phyloP scores from a whole-genome alignment of 2,888 invertebrate genomes.

The Rhingia rostrata region DNA sequence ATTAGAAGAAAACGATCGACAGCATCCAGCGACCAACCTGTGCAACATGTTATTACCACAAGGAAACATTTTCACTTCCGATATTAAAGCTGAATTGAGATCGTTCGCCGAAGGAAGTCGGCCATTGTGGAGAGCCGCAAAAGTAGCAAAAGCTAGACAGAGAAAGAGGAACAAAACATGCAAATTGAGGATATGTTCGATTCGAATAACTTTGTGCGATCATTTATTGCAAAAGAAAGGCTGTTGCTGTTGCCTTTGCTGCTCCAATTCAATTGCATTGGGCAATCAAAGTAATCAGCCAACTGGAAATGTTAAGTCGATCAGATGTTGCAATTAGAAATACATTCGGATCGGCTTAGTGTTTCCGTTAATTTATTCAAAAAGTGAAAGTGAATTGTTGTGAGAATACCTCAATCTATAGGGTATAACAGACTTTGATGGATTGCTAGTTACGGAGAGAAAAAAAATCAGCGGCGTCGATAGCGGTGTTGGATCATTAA shows the following conservation, averaged over 20 bases:
- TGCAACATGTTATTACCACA: conserved; percentile 42
- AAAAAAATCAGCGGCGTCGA: too few relatives aligned
- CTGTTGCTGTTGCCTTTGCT: neutral
- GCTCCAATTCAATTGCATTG: conserved; percentile 30
- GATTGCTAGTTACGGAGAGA: too few relatives aligned
- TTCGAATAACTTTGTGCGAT: conserved; percentile 30
- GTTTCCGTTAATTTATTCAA: conserved; percentile 66
- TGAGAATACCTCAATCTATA: neutral
- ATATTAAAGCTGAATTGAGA: conserved; percentile 41
- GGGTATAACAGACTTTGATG: neutral
- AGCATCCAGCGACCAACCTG: conserved; percentile 13
- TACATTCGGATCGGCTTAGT: conserved; percentile 24
- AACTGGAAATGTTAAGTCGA: conserved; percentile 52
- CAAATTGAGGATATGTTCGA: conserved; percentile 53
- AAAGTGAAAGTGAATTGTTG: conserved; percentile 65
- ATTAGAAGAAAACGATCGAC: conserved; percentile 37
- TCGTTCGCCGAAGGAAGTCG: conserved; percentile 46
- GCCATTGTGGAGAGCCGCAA: neutral
- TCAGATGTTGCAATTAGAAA: conserved; percentile 64
- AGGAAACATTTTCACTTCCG: conserved; percentile 66
- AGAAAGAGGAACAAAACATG: neutral
- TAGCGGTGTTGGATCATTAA: too few relatives aligned
- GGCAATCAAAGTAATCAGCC: conserved; percentile 55
- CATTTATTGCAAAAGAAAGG: conserved; percentile 52
- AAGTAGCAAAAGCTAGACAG: neutral